phyloP scores from a whole-genome alignment of 2,888 invertebrate genomes.

The Amphipyra tragopoginis region DNA sequence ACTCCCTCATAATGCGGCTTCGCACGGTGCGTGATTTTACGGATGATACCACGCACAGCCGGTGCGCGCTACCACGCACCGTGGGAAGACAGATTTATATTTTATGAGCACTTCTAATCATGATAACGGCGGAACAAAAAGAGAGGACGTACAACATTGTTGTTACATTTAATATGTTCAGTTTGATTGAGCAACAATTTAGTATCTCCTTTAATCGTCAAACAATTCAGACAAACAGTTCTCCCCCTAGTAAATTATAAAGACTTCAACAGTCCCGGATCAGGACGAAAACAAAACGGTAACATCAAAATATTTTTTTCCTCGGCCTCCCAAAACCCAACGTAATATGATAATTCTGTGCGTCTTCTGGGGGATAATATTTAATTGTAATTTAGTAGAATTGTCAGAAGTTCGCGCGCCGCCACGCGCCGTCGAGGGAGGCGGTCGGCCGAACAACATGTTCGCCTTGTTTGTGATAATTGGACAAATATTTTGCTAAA shows the following conservation, averaged over 20 bases:
- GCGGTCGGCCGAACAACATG: constrained; percentile 6
- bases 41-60: too few relatives aligned
- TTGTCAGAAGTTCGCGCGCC: constrained; percentile 35
- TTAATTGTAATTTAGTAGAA: constrained; percentile 54
- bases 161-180: too few relatives aligned
- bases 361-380: constrained; percentile 34
- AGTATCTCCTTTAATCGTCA: too few relatives aligned
- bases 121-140: too few relatives aligned
- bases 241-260: neutral
- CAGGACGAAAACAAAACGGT: constrained; percentile 4
- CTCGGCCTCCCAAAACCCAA: neutral
- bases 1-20: too few relatives aligned
- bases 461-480: constrained; percentile 50
- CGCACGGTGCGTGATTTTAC: too few relatives aligned
- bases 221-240: too few relatives aligned
- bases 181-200: too few relatives aligned
- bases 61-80: too few relatives aligned
- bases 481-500: constrained; percentile 56
- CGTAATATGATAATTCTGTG: constrained; percentile 23
- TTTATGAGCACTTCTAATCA: too few relatives aligned
- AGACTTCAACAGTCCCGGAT: neutral
- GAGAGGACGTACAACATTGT: too few relatives aligned
- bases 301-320: constrained; percentile 5
- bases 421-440: constrained; percentile 13
- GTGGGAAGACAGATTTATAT: too few relatives aligned